These are phyloP conservation scores for Tetramorium alpestre DNA, from an alignment of 1,140 invertebrate genomes.

Conservation along the genomic window DNA sequence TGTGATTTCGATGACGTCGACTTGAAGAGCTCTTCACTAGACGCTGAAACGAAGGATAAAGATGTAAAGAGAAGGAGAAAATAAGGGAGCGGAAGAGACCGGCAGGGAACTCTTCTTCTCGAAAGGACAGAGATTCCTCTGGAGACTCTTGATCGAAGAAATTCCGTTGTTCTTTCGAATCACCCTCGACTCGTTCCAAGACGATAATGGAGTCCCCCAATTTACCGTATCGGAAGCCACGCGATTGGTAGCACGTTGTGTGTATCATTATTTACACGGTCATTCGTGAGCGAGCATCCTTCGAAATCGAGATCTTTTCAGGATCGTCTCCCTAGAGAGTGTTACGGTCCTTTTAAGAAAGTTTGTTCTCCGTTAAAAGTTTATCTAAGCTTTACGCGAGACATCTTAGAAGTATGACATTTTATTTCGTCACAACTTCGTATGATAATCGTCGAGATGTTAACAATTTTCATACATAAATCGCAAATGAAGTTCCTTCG, in stretches of 20 bases:
- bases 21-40: conserved; percentile 14
- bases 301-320: conserved; percentile 21
- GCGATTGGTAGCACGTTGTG: conserved; percentile 52
- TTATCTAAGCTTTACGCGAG: conserved; percentile 18
- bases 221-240: conserved; percentile 62
- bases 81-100: conserved; percentile 50
- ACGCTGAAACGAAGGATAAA: conserved; percentile 20
- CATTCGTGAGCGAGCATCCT: conserved; percentile 34
- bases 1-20: conserved; percentile 58
- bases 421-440: not conserved
- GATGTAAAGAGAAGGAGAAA: conserved; percentile 45
- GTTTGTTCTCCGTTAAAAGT: conserved; percentile 3
- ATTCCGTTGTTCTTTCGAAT: conserved; percentile 65
- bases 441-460: not conserved
- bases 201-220: conserved; percentile 60
- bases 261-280: conserved; percentile 51
- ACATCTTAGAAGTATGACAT: not conserved
- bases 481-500: not conserved
- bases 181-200: conserved; percentile 46
- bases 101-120: conserved; percentile 21
- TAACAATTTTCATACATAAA: not conserved
- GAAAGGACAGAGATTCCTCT: conserved; percentile 61
- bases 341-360: conserved; percentile 23
- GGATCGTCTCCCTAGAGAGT: not conserved
- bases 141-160: conserved; percentile 61